These are phyloP conservation scores for Myopa testacea DNA, from an alignment of 2,888 invertebrate species.

Conservation along the genomic window DNA sequence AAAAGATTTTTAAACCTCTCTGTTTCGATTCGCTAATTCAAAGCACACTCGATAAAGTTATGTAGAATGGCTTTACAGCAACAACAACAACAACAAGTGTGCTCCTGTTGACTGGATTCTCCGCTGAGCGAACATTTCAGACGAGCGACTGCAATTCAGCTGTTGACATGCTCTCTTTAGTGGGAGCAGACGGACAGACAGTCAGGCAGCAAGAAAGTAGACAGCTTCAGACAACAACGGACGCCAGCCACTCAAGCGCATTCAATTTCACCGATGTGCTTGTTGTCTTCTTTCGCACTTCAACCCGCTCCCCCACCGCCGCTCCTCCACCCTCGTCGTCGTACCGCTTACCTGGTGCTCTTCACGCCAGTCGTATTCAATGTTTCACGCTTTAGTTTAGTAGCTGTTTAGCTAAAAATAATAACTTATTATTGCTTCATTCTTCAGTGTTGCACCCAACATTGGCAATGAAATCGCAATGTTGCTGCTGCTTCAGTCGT, in stretches of 20 bases:
- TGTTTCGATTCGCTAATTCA: no score
- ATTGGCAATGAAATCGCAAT: slow-evolving; percentile 41
- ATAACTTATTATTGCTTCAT: slow-evolving; percentile 7
- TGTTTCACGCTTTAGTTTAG: neutral
- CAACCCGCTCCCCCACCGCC: neutral
- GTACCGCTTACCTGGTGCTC: neutral
- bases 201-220: neutral
- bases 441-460: slow-evolving; percentile 5
- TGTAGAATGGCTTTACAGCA: neutral
- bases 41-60: no score
- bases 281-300: neutral
- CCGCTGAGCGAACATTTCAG: neutral
- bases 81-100: neutral
- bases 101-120: no score
- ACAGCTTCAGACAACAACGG: neutral
- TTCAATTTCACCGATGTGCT: neutral
- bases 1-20: no score
- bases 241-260: slow-evolving; percentile 17
- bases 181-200: slow-evolving; percentile 16
- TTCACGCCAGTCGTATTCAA: neutral
- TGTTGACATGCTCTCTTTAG: slow-evolving; percentile 41
- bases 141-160: neutral
- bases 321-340: no score
- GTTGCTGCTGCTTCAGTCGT: neutral
- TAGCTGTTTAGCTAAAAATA: slow-evolving; percentile 24